A percentile compares a stretch with the other conserved stretches of the same genome.
Evolutionary conservation across 2,888 invertebrate species (phyloP).

Genomic region (Eupeodes luniger): DNA sequence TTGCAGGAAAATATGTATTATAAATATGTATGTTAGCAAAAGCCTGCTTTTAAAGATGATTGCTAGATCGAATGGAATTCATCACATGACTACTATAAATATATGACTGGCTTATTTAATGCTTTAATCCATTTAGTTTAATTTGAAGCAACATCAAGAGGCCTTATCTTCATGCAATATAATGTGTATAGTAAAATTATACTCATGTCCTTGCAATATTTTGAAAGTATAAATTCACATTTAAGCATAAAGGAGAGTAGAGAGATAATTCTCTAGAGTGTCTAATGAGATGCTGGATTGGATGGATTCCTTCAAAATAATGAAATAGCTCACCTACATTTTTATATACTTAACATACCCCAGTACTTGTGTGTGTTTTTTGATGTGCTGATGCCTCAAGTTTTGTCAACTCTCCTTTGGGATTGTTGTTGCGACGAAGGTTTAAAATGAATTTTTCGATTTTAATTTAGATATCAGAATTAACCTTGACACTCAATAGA

Average conservation of each 20-base stretch:
- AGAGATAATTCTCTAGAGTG: not conserved
- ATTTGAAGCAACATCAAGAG: not conserved
- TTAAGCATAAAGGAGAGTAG: not conserved
- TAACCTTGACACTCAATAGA: too few relatives aligned
- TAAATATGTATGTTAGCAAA: not conserved
- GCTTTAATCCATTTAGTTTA: slow-evolving; percentile 8
- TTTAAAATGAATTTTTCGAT: too few relatives aligned
- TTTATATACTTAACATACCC: too few relatives aligned
- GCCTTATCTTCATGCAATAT: not conserved
- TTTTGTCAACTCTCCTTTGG: too few relatives aligned
- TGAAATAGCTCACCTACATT: not conserved
- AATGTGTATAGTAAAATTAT: not conserved
- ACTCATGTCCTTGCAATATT: not conserved
- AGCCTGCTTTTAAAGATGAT: not conserved
- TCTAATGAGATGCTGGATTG: not conserved
- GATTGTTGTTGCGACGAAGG: too few relatives aligned
- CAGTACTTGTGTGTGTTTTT: not conserved
- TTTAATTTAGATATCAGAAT: too few relatives aligned
- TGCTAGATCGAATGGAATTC: not conserved
- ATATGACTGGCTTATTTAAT: not conserved
- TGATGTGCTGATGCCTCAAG: not conserved
- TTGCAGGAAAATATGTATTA: not conserved
- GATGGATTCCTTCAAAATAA: not conserved
- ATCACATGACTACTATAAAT: not conserved
- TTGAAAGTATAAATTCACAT: not conserved